phyloP scores from a whole-genome alignment of 1,140 invertebrate species.

The Drosophila mauritiana region DNA sequence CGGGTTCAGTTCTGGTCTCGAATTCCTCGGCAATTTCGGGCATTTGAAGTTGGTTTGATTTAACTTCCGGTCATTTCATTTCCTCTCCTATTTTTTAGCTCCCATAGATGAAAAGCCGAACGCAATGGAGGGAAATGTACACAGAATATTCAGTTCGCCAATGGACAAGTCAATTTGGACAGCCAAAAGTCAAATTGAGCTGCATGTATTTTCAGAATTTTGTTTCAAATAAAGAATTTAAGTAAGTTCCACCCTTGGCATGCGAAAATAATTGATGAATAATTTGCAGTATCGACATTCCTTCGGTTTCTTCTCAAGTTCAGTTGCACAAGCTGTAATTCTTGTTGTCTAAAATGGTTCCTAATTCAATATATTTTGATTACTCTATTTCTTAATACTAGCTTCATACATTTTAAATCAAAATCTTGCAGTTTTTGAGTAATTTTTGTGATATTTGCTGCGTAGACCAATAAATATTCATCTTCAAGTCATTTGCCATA shows the following conservation, averaged over 20 bases:
- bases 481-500: neutral
- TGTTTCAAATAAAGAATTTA: neutral
- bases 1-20: conserved; percentile 11
- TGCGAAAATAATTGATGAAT: neutral
- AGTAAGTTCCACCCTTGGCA: neutral
- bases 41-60: conserved; percentile 74
- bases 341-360: too few relatives aligned
- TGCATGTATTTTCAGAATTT: neutral
- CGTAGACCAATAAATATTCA: neutral
- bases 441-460: neutral
- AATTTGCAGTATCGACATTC: too few relatives aligned
- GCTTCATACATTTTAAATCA: too few relatives aligned
- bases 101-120: conserved; percentile 3
- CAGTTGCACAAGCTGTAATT: too few relatives aligned
- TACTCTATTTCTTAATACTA: too few relatives aligned
- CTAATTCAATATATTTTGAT: too few relatives aligned
- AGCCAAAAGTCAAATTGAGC: neutral
- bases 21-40: conserved; percentile 33
- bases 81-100: conserved; percentile 47
- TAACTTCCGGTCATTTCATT: conserved; percentile 80
- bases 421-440: neutral
- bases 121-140: conserved; percentile 20
- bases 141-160: conserved; percentile 14
- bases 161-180: conserved; percentile 29
- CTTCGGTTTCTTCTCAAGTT: too few relatives aligned